A percentile compares a stretch with the other conserved stretches of the same genome.
These are phyloP conservation scores for Microctonus aethiopoides DNA, from an alignment of 2,888 invertebrate genomes.

Conservation along the genomic window DNA sequence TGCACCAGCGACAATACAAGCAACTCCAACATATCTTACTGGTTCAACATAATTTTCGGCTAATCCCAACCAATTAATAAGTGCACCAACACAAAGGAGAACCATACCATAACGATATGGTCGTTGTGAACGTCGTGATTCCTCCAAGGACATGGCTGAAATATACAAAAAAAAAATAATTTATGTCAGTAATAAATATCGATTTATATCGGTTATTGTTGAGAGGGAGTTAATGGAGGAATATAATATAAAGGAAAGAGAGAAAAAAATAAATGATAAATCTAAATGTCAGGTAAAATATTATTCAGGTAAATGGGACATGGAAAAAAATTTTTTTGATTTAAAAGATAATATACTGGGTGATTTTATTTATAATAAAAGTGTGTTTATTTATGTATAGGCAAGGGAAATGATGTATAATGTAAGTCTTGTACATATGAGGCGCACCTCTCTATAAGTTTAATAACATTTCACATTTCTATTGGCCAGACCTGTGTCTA, in stretches of 20 bases:
- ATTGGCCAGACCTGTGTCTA: neutral
- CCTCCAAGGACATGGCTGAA: conserved; percentile 76
- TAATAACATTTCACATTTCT: neutral
- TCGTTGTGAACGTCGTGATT: conserved; percentile 76
- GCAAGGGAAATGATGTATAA: neutral
- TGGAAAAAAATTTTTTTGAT: neutral
- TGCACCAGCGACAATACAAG: conserved; percentile 79
- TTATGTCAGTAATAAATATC: conserved; percentile 6
- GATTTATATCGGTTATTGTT: neutral
- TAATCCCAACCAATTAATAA: conserved; percentile 80
- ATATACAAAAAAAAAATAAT: conserved; percentile 41
- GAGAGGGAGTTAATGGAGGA: neutral
- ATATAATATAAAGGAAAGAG: too few relatives aligned
- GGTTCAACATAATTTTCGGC: conserved; percentile 80
- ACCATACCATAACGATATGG: conserved; percentile 82
- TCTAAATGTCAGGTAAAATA: neutral
- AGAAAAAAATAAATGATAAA: neutral
- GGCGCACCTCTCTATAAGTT: conserved; percentile 13
- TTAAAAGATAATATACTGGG: neutral
- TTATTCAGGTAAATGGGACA: neutral
- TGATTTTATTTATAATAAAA: neutral
- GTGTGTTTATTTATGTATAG: neutral
- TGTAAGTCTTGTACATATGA: conserved; percentile 2
- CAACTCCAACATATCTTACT: conserved; percentile 78
- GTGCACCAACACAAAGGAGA: conserved; percentile 77